Base-by-base conservation (phyloP, 37 sponge, comb jelly and placozoan genomes). In the Halichondria panicea region DNA sequence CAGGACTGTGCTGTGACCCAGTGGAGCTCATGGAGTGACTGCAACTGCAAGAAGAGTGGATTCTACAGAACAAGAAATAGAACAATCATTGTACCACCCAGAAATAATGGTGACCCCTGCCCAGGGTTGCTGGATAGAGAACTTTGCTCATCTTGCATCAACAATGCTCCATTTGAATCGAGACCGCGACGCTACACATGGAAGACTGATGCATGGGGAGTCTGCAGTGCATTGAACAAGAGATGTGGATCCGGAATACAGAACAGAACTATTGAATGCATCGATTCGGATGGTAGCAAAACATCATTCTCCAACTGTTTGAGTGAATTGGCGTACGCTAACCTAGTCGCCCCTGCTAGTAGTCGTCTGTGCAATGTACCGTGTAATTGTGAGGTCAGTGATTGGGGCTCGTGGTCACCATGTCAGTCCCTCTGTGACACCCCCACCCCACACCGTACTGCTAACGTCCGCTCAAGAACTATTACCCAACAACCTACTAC, bases 1-100 rank as follows among this genome's bases (percentile, higher is more conserved):
- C 77, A 68, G 34, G 59, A 76, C 68, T 83, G 84, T 31, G 70
- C 53, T 18, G 84, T 75, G 27, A 24, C 68, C 21, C 25, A 67
- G 28, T 83, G 84, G 84, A 53, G 58, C 45, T 39, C 40, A 11
- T 83, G 84, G 84, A 68, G 25, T 0, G 24, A 1, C 0, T 83
- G 84, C 76, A 39, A 66, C 44, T 74, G 76, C 62, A 40, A 35
- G 30, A 3, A 36, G 0, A 39, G 42, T 3, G 63, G 1, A 18
- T 69, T 55, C 60, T 76, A 37, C 61, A 39, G 50, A 11, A 70
- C 41, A 7, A 35, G 84, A 18, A 35, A n/a, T 0, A 65, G 84
- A 12, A 48, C 37, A 3, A 36, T 83, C 41, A 11, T 76, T 11
- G n/a, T 44, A 0, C 76, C 84, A 34, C 69, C 70, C 15, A 21